phyloP scores from a whole-genome alignment of 1,140 invertebrate genomes.

The Batillaria attramentaria region DNA sequence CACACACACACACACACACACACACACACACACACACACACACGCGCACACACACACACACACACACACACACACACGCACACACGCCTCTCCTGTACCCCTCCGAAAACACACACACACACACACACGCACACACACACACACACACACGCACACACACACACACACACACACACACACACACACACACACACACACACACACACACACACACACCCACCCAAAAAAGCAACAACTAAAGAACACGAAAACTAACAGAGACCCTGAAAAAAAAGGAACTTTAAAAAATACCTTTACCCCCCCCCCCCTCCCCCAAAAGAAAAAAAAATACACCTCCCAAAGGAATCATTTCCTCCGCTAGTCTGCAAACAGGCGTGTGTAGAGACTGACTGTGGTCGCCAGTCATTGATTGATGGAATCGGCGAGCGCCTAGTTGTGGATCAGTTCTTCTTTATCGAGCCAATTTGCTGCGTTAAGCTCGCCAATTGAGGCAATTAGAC shows the following conservation, averaged over 20 bases:
- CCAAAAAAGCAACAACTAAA: not conserved
- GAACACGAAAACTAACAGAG: not conserved
- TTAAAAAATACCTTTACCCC: not conserved
- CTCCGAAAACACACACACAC: not conserved
- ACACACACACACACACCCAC: conserved; percentile 1
- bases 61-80: not conserved
- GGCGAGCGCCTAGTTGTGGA: too few relatives aligned
- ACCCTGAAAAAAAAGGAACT: not conserved
- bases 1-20: conserved; percentile 10
- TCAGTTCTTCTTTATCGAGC: too few relatives aligned
- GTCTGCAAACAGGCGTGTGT: not conserved
- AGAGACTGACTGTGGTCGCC: too few relatives aligned
- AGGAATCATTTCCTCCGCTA: not conserved
- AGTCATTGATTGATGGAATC: too few relatives aligned
- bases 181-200: not conserved
- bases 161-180: not conserved
- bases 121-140: conserved; percentile 26
- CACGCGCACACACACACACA: conserved; percentile 9
- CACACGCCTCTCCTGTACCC: not conserved
- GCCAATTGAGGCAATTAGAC: too few relatives aligned
- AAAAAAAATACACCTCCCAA: not conserved
- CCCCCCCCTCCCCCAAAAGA: not conserved
- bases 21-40: not conserved
- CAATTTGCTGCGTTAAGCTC: too few relatives aligned
- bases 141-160: conserved; percentile 29